phyloP scores from a whole-genome alignment of 2,888 invertebrate genomes.

The Lochmaea capreae region DNA sequence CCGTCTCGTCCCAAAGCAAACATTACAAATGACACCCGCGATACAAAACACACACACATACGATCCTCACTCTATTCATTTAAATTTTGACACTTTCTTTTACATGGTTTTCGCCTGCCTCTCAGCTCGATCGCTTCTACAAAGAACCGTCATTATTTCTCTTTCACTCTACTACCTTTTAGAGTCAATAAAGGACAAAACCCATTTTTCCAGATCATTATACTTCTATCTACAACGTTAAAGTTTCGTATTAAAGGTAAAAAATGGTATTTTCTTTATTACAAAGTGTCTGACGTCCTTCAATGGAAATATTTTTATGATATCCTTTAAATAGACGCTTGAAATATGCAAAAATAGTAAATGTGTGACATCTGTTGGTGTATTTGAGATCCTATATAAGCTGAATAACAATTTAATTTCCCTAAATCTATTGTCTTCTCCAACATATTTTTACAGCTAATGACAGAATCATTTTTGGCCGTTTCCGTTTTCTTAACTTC shows the following conservation, averaged over 20 bases:
- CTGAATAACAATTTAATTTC: too few relatives aligned
- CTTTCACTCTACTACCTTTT: neutral
- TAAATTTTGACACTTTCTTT: neutral
- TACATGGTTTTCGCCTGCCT: neutral
- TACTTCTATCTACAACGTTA: neutral
- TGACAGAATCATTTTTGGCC: too few relatives aligned
- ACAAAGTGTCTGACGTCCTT: too few relatives aligned
- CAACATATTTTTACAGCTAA: too few relatives aligned
- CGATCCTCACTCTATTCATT: neutral
- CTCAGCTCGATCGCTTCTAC: neutral
- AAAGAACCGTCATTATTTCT: conserved; percentile 2
- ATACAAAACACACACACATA: neutral
- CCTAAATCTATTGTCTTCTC: too few relatives aligned
- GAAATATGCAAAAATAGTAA: too few relatives aligned
- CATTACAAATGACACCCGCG: neutral
- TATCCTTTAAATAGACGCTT: too few relatives aligned
- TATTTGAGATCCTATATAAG: too few relatives aligned
- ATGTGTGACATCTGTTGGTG: too few relatives aligned
- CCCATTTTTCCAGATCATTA: neutral
- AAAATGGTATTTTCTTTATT: neutral
- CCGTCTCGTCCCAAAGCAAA: neutral
- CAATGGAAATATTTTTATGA: too few relatives aligned
- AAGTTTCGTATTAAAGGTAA: neutral
- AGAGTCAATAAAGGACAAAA: conserved; percentile 1
- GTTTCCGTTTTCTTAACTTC: too few relatives aligned